Conservation (phyloP, 2,888 invertebrate species). For the Boloria selene region DNA sequence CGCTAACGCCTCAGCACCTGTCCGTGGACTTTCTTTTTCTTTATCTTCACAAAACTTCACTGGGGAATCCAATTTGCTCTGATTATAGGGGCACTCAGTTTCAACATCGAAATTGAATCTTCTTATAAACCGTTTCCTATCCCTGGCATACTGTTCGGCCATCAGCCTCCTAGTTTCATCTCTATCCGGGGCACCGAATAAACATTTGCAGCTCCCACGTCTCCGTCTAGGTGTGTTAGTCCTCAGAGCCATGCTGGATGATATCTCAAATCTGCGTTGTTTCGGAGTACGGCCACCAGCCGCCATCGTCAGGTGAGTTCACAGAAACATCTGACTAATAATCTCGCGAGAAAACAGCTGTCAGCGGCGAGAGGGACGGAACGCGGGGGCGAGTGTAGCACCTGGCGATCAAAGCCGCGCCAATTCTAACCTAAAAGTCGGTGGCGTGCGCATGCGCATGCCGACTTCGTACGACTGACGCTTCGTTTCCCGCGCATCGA, state of each 20-base stretch:
- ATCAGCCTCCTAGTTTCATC: constrained; percentile 82
- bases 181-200: constrained; percentile 83
- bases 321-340: constrained; percentile 80
- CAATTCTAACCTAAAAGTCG: constrained; percentile 77
- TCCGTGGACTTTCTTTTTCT: constrained; percentile 66
- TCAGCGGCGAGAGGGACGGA: constrained; percentile 66
- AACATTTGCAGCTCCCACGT: constrained; percentile 79
- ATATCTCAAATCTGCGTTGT: constrained; percentile 71
- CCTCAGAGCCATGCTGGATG: constrained; percentile 66
- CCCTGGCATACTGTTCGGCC: constrained; percentile 82
- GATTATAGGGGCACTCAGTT: constrained; percentile 68
- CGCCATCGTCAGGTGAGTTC: constrained; percentile 80
- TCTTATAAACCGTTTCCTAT: constrained; percentile 81
- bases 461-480: constrained; percentile 55
- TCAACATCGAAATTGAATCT: constrained; percentile 84
- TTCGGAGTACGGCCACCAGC: constrained; percentile 77
- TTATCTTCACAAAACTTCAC: constrained; percentile 73
- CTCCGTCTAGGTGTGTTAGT: constrained; percentile 68
- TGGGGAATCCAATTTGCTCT: constrained; percentile 69
- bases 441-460: constrained; percentile 65
- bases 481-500: constrained; percentile 71
- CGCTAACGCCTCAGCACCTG: constrained; percentile 67
- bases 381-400: constrained; percentile 65
- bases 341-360: constrained; percentile 82
- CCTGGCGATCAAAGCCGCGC: constrained; percentile 76